These are phyloP conservation scores for Mastomys natalensis DNA, from an alignment of 2,113 vertebrate genomes.

Conservation along the genomic window DNA sequence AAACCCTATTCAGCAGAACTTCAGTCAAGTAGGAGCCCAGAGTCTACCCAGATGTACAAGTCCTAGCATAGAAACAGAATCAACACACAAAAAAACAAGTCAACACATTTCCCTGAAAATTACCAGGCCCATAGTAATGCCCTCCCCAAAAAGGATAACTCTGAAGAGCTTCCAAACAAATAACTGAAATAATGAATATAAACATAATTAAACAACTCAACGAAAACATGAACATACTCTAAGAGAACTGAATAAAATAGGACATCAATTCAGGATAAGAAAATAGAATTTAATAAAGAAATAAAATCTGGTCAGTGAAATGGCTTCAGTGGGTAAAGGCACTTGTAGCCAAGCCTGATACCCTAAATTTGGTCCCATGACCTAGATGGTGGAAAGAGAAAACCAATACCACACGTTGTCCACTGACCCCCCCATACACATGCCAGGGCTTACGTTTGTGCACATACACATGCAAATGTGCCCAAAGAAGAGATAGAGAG, in stretches of 20 bases:
- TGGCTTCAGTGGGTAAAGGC: neutral
- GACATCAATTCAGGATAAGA: neutral
- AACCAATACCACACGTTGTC: neutral
- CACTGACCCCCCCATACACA: neutral
- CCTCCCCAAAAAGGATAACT: neutral
- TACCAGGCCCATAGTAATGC: neutral
- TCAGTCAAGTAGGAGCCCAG: neutral
- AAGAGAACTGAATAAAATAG: neutral
- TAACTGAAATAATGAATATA: neutral
- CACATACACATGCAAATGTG: neutral
- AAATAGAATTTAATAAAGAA: neutral
- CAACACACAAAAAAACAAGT: neutral
- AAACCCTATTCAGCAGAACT: neutral
- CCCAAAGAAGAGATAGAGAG: neutral
- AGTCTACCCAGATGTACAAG: neutral
- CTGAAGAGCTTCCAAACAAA: neutral
- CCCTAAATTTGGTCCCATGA: neutral
- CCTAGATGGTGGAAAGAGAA: neutral
- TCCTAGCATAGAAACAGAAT: neutral
- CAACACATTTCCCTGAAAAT: neutral
- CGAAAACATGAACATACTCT: neutral
- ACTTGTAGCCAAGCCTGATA: neutral
- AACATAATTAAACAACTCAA: neutral
- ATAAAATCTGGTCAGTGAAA: neutral
- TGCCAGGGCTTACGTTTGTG: neutral